Evolutionary conservation across 2,113 vertebrate genomes (phyloP).

Genomic region (Muscicapa adusta): DNA sequence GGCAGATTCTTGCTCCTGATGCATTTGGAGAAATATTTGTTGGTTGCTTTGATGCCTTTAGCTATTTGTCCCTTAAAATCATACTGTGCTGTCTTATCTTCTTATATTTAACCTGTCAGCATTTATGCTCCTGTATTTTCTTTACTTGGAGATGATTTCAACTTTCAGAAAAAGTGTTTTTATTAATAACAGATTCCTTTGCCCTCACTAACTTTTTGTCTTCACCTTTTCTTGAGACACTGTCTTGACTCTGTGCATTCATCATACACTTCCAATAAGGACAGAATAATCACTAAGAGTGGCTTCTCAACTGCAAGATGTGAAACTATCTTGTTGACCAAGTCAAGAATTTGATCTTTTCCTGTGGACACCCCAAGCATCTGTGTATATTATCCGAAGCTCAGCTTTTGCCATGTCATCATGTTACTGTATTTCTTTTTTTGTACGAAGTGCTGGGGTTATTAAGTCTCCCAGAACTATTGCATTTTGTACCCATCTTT

Average conservation of each 20-base stretch:
- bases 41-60: background rate
- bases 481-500: background rate
- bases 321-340: background rate
- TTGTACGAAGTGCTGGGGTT: background rate
- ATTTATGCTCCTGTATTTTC: background rate
- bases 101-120: background rate
- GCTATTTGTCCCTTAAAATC: background rate
- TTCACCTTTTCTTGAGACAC: background rate
- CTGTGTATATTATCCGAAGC: background rate
- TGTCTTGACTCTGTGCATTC: background rate
- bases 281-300: background rate
- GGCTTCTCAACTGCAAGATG: background rate
- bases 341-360: background rate
- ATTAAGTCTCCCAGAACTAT: background rate
- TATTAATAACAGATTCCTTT: background rate
- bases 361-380: background rate
- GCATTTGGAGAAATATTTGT: background rate
- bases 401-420: background rate
- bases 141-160: background rate
- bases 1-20: background rate
- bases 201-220: background rate
- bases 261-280: background rate
- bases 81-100: background rate
- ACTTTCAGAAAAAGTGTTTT: background rate
- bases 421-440: background rate